Evolutionary conservation across 2,797 vertebrate genomes (phyloP).

Genomic region (Phoeniculus purpureus): DNA sequence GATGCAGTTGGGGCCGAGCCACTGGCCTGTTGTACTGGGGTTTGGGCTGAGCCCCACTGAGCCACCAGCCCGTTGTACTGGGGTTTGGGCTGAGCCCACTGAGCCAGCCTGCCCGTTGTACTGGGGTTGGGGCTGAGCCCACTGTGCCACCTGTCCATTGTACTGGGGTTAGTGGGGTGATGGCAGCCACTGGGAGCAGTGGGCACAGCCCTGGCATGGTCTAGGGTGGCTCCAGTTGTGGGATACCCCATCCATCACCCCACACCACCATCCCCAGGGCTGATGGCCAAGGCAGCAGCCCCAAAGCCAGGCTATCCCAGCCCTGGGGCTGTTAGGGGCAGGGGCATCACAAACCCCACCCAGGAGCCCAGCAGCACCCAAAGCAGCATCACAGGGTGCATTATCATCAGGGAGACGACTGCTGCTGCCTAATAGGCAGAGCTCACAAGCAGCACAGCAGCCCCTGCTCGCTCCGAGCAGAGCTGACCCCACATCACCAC

Average conservation of each 20-base stretch:
- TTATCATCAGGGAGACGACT: neutral
- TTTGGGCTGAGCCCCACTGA: neutral
- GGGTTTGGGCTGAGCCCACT: neutral
- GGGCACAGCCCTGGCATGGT: rapidly evolving
- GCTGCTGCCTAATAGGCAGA: neutral
- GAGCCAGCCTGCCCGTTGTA: neutral
- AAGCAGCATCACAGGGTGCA: neutral
- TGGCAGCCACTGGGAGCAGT: neutral
- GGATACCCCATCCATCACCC: neutral
- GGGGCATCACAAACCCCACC: rapidly evolving
- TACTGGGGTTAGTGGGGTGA: too few relatives aligned
- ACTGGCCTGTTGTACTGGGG: neutral
- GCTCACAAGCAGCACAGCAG: neutral
- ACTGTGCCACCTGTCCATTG: rapidly evolving
- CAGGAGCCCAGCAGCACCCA: neutral
- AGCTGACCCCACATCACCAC: neutral
- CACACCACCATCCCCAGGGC: neutral
- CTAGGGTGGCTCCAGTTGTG: neutral
- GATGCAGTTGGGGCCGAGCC: neutral
- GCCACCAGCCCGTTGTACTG: neutral
- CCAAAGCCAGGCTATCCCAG: neutral
- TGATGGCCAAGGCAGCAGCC: rapidly evolving
- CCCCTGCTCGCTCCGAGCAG: neutral
- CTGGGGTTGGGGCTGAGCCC: neutral
- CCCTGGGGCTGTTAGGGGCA: neutral